Base-by-base conservation (phyloP, 2,888 invertebrate genomes). In the Shargacucullia verbasci region DNA sequence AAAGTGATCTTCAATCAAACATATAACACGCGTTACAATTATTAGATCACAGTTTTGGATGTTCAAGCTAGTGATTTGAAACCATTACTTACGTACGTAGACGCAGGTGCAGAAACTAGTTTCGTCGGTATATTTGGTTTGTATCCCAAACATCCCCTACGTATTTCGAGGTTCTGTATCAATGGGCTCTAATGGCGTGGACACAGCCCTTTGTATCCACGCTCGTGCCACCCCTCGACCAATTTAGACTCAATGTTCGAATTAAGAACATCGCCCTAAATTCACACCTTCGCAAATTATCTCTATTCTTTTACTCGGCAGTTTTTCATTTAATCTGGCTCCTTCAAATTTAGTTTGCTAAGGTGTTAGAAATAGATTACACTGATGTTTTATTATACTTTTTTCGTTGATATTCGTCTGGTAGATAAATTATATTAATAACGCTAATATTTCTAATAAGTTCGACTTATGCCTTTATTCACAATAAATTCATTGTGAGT, bases 151-250 rank as follows among this genome's bases (percentile, higher is more conserved):
- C 80, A 77, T 79, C 84, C 83, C 80, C 78, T 79, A 80, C 78
- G 82, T 86, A 84, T 81, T 82, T 71, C 73, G 81, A 81, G 80
- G 77, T 29, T 29, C 74, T 78, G 81, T 87, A 88, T 91, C 87
- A 90, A 90, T 91, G 83, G 89, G 72, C 72, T 76, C 79, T 90
- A 90, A 90, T 91, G 85, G 87, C 80, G 83, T 78, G 86, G 85
- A 87, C 86, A 81, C 74, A 75, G 72, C 81, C 83, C 82, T 86
- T 86, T 85, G 81, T 86, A 59, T 70, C 73, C 43, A 81, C 78
- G 72, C 73, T 55, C 73, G 55, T 68, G 66, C 75, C 76, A 76
- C 76, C 78, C 75, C 76, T 79, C 59, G 20, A 57, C 45, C 39
- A 61, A 70, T 74, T 66, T 70, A 54, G 50, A 56, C 76, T 81